phyloP scores from a whole-genome alignment of 2,888 invertebrate genomes.

The Mimas tiliae region DNA sequence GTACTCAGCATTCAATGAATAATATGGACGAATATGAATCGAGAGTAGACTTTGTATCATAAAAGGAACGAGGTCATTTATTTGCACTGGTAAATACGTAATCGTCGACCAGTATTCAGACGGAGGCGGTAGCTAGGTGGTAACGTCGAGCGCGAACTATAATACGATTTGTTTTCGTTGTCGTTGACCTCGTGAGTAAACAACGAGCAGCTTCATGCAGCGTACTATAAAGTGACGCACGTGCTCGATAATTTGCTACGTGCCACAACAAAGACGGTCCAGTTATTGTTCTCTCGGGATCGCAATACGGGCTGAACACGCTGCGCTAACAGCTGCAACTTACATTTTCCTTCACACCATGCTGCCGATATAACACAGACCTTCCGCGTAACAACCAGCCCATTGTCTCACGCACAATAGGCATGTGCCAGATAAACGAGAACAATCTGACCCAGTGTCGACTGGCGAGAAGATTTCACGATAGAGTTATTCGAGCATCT shows the following conservation, averaged over 20 bases:
- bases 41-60: constrained; percentile 32
- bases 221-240: constrained; percentile 49
- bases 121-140: neutral
- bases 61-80: constrained; percentile 20
- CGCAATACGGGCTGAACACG: constrained; percentile 33
- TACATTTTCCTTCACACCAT: constrained; percentile 49
- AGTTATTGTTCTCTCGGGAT: constrained; percentile 64
- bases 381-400: constrained; percentile 48
- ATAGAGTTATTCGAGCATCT: constrained; percentile 45
- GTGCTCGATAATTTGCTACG: constrained; percentile 62
- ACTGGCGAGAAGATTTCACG: constrained; percentile 41
- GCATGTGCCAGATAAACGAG: constrained; percentile 38
- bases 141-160: constrained; percentile 34
- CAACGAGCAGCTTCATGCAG: constrained; percentile 20
- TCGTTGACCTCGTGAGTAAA: constrained; percentile 46
- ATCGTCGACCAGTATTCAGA: neutral
- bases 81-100: neutral
- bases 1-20: constrained; percentile 39
- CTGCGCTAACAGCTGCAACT: constrained; percentile 55
- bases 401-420: constrained; percentile 62
- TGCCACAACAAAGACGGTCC: constrained; percentile 60
- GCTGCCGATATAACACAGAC: constrained; percentile 43
- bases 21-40: constrained; percentile 41
- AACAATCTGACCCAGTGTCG: constrained; percentile 48
- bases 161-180: constrained; percentile 50